Evolutionary conservation across 2,113 vertebrate genomes (phyloP), one percentile per base, ranked within the genome.

Genomic region (Empidonax alnorum): DNA sequence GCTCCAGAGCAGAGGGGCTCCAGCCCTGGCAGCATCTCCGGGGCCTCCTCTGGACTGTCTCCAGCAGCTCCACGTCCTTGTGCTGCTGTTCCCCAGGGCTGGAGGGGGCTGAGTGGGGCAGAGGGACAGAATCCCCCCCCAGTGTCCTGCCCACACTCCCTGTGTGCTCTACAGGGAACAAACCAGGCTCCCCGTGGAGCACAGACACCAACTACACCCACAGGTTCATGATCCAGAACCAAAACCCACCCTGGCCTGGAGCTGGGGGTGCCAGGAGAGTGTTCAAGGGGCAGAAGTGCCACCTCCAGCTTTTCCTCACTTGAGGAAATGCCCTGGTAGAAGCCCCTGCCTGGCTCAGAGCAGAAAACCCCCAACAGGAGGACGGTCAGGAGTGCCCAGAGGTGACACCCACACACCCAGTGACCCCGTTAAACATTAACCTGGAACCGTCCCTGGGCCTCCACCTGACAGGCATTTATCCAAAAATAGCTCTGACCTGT

Each of bases 161-260:
- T 20, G 39, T 21, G 35, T 22, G 28, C 14, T 25, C 69, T 30
- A 1, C 46, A 46, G 27, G 47, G 19, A 12, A 30, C 42, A 12
- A 52, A 22, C 6, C 35, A 24, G 12, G 58, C 33, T 35, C 28
- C 14, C 30, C 24, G 4, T 6, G 47, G 22, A 16, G 31, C 1
- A 7, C 1, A 8, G 39, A 15, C 58, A 37, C 14, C 3, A 14
- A 2, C 39, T 23, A 20, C 58, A 22, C 56, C 6, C 37, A 47
- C 5, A 42, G 33, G 10, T 8, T 31, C 0, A 0, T 3, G 42
- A 10, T 1, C 22, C 12, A 24, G 35, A 33, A 10, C 27, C 18
- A 9, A 1, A 25, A 18, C 11, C 56, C 7, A 17, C 15, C 27
- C 25, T 22, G 42, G 27, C 28, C 46, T 18, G n/a, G 39, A 47